These are phyloP conservation scores for Dolichopus griseipennis DNA, from an alignment of 2,888 invertebrate species.

Conservation along the genomic window DNA sequence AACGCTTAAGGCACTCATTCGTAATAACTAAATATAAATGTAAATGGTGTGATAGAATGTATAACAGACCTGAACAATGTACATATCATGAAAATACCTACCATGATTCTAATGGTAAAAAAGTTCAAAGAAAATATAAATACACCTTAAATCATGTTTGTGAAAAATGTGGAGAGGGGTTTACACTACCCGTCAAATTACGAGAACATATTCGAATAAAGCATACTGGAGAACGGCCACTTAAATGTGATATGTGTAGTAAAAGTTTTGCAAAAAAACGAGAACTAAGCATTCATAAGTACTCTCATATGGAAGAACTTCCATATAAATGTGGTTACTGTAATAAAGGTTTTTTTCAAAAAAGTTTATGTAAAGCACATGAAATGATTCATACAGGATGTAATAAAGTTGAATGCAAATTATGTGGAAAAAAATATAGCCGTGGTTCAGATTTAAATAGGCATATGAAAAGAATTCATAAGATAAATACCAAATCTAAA, in stretches of 20 bases:
- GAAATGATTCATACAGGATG: not conserved
- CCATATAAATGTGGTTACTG: not conserved
- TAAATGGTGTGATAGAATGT: not conserved
- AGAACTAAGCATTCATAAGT: not conserved
- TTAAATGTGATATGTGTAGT: conserved; percentile 1
- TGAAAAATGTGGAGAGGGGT: not conserved
- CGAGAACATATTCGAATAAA: not conserved
- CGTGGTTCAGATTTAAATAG: too few relatives aligned
- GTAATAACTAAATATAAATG: not conserved
- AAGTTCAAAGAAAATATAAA: not conserved
- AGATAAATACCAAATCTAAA: too few relatives aligned
- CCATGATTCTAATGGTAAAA: not conserved
- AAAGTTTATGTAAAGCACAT: not conserved
- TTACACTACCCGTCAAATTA: not conserved
- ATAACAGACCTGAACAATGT: not conserved
- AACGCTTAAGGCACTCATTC: not conserved
- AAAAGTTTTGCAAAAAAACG: not conserved
- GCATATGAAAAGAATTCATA: too few relatives aligned
- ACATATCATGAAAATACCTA: not conserved
- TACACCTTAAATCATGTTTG: not conserved
- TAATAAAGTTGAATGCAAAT: not conserved
- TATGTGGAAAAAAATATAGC: conserved; percentile 2
- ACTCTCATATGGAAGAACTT: not conserved
- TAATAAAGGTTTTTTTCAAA: conserved; percentile 9
- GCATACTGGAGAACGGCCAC: conserved; percentile 5